Conservation (phyloP, 2,888 invertebrate species). For the Meiosimyza decipiens region DNA sequence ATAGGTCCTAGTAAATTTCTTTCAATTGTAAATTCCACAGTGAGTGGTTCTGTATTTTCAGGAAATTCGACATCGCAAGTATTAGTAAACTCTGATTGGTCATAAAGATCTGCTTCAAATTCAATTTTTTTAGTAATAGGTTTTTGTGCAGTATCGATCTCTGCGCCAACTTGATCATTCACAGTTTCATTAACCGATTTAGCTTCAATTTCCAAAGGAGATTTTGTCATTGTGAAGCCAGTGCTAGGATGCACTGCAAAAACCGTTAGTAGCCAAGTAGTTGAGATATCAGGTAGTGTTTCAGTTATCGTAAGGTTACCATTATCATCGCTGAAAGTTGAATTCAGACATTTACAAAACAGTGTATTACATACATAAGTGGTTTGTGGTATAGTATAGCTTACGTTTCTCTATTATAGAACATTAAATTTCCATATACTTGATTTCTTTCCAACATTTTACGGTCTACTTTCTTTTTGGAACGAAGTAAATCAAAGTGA, state of each 20-base stretch:
- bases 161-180: not conserved
- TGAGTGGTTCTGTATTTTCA: not conserved
- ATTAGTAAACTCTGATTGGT: not conserved
- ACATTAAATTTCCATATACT: conserved; percentile 18
- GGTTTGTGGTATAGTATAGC: not conserved
- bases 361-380: not conserved
- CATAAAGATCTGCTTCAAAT: conserved; percentile 28
- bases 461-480: conserved; percentile 6
- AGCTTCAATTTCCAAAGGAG: not conserved
- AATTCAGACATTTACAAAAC: not conserved
- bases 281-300: conserved; percentile 9
- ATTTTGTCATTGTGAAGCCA: conserved; percentile 26
- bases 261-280: conserved; percentile 21
- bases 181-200: not conserved
- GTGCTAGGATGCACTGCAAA: conserved; percentile 3
- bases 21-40: conserved; percentile 13
- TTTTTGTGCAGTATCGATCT: not conserved
- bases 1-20: conserved; percentile 22
- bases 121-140: not conserved
- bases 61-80: conserved; percentile 2
- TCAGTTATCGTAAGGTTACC: not conserved
- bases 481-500: conserved; percentile 3
- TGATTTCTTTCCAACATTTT: conserved; percentile 23
- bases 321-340: conserved; percentile 11
- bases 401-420: conserved; percentile 20